phyloP scores from a whole-genome alignment of 64 coral and sea anemone species.

The Actinia tenebrosa region DNA sequence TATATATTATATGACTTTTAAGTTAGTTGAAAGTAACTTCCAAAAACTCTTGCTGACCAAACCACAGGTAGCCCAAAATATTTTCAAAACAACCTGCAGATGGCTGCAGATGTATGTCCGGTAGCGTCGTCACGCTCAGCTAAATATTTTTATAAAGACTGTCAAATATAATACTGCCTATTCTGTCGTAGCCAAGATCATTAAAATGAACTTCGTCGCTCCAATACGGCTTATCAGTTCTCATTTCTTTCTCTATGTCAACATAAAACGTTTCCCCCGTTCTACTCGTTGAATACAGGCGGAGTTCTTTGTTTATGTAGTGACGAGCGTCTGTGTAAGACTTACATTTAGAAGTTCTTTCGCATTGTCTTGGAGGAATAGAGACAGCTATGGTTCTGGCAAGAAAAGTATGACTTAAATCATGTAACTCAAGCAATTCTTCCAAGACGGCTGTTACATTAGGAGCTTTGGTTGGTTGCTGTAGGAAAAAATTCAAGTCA shows the following conservation, averaged over 20 bases:
- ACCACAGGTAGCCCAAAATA: neutral
- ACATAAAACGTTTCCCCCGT: neutral
- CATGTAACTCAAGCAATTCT: neutral
- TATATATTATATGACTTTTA: too few species aligned
- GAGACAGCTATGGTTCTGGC: neutral
- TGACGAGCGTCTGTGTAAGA: neutral
- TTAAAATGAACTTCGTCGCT: conserved; percentile 1
- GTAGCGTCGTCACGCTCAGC: neutral
- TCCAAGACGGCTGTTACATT: neutral
- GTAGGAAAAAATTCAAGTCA: neutral
- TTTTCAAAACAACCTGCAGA: too few species aligned
- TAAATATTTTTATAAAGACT: too few species aligned
- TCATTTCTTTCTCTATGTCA: neutral
- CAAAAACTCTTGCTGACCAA: too few species aligned
- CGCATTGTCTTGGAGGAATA: neutral
- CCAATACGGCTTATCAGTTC: neutral
- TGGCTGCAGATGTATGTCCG: too few species aligned
- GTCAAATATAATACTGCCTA: neutral
- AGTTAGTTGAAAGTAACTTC: too few species aligned
- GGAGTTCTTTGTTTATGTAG: neutral
- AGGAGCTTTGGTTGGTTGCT: neutral
- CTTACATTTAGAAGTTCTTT: neutral
- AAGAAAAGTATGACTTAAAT: neutral
- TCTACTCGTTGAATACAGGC: neutral
- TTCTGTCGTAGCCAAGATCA: neutral